A percentile compares a stretch with the other conserved stretches of the same genome.
Conservation (phyloP, 2,113 vertebrate species). For the Nibea coibor region DNA sequence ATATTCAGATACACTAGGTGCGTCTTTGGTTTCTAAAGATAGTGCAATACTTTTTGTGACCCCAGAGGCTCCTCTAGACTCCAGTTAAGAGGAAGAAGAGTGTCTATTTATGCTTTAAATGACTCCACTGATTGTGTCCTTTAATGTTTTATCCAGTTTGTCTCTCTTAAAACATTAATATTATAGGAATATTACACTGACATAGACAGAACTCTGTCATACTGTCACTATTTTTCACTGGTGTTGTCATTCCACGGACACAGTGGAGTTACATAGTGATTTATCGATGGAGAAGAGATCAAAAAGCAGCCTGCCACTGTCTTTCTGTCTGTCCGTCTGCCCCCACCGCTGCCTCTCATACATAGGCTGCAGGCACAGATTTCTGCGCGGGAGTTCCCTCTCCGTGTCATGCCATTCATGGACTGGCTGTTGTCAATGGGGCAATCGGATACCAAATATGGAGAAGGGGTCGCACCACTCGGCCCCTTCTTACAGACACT, state of each 20-base stretch:
- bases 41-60: no score
- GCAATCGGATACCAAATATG: constrained; percentile 89
- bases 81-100: neutral
- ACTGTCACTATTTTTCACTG: neutral
- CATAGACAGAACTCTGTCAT: neutral
- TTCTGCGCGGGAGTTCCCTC: constrained; percentile 70
- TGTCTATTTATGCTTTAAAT: neutral
- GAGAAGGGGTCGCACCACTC: constrained; percentile 82
- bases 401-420: constrained; percentile 89
- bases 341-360: constrained; percentile 79
- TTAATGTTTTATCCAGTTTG: neutral
- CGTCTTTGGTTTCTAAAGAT: neutral
- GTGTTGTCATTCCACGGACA: neutral
- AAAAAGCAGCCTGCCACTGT: constrained; percentile 55
- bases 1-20: neutral
- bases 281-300: constrained; percentile 33
- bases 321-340: neutral
- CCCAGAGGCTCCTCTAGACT: neutral
- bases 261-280: neutral
- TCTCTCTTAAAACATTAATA: neutral
- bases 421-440: constrained; percentile 83
- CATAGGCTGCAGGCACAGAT: constrained; percentile 81
- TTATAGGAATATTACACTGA: neutral
- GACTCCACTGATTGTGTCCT: neutral
- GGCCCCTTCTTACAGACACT: constrained; percentile 46